Base-by-base conservation (phyloP, 2,797 vertebrate species). In the Pipistrellus nathusii region DNA sequence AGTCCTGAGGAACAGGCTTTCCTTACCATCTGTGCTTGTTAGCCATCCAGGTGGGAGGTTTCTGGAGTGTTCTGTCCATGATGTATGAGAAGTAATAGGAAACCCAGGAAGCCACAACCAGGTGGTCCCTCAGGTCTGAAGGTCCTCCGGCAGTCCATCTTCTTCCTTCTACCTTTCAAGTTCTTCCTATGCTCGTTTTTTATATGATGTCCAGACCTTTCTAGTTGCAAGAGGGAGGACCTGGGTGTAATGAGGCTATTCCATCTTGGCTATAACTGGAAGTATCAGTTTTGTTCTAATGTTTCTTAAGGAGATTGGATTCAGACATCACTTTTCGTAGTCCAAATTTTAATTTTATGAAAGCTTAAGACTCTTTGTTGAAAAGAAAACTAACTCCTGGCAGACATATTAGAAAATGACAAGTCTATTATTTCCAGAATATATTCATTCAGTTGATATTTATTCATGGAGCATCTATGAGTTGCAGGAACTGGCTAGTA, bases 141-240 rank as follows among this genome's bases (percentile, higher is more conserved):
- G 57, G 68, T 55, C 72, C 44, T 17, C 2, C 14, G 35, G 35
- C 55, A 69, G 68, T 94, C 53, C 41, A 17, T 93, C 88, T 91
- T 93, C 76, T 77, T 80, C 83, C 76, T 81, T 73, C 55, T 64
- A 73, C 69, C 23, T 68, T 69, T 88, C 94, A 93, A 76, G 90
- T 77, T 81, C 87, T 84, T 94, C 90, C 95, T 85, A 73, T 17
- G 48, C 25, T 84, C 85, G 73, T 88, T 72, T 84, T 48, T 88
- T 87, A 80, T 48, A 27, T 53, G 32, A 78, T 44, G 21, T n/a
- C 80, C 92, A 66, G 27, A 73, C n/a, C 20, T 27, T 85, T 85
- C 62, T 27, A 78, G 32, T 81, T 69, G 5, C 27, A 77, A 57
- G 30, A 62, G 44, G 55, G 59, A 90, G 51, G 44, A 72, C 30